A percentile compares a stretch with the other conserved stretches of the same genome.
phyloP scores from a whole-genome alignment of 2,797 vertebrate genomes.

The Amblyraja radiata region DNA sequence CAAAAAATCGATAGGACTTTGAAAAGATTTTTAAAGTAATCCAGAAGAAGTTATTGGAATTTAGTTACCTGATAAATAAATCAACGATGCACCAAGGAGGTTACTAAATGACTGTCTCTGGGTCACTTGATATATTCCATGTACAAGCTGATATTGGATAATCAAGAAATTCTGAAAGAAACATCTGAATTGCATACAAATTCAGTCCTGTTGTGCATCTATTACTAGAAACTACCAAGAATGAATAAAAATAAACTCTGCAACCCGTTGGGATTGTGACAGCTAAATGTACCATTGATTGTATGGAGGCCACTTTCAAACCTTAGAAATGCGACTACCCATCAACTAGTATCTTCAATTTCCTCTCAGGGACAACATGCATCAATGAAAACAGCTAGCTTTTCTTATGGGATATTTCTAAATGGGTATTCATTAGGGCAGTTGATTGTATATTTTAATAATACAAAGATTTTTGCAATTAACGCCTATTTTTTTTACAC shows the following conservation, averaged over 20 bases:
- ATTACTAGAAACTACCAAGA: neutral
- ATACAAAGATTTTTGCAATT: conserved; percentile 4
- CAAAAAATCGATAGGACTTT: neutral
- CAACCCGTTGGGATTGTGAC: neutral
- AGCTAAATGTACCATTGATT: conserved; percentile 21
- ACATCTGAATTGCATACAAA: neutral
- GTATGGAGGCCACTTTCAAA: conserved; percentile 20
- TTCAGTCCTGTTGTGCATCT: neutral
- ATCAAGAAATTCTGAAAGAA: conserved; percentile 20
- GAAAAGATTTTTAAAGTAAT: neutral
- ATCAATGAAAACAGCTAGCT: neutral
- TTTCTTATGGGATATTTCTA: conserved; percentile 17
- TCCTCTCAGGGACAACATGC: conserved; percentile 31
- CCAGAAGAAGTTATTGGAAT: neutral
- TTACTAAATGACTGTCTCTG: neutral
- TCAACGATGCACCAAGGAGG: neutral
- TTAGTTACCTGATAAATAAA: conserved; percentile 3
- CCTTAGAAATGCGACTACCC: conserved; percentile 12
- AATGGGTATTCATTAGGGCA: conserved; percentile 2
- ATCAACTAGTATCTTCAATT: neutral
- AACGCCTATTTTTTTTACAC: neutral
- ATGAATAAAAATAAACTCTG: neutral
- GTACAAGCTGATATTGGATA: neutral
- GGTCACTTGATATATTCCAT: neutral
- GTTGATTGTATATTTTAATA: conserved; percentile 34